Conservation (phyloP, 1,140 invertebrate species). For the Heliconius eleuchia region DNA sequence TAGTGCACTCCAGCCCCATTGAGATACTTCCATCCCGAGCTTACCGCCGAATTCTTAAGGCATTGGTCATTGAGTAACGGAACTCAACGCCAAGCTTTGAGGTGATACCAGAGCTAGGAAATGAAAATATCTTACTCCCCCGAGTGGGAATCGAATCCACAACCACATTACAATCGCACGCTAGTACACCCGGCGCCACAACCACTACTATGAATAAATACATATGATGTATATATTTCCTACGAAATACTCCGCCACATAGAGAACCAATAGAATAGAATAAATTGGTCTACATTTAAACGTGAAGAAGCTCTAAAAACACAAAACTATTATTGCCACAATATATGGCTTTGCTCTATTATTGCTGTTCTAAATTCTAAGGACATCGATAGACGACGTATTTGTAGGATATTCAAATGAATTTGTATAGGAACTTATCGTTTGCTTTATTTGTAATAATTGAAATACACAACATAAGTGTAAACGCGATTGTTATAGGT, state of each 20-base stretch:
- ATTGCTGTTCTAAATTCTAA: neutral
- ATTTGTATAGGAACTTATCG: neutral
- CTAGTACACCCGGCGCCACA: too few species aligned
- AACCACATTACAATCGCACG: too few species aligned
- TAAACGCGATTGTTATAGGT: too few species aligned
- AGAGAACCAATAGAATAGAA: neutral
- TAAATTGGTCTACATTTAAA: neutral
- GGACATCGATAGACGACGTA: neutral
- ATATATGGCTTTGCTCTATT: slow-evolving; percentile 2
- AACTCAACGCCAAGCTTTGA: too few species aligned
- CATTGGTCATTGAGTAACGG: too few species aligned
- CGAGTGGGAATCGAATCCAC: too few species aligned
- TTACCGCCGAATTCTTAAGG: too few species aligned
- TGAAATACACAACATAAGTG: too few species aligned
- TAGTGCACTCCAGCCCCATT: too few species aligned
- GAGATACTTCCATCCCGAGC: too few species aligned
- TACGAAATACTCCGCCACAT: neutral
- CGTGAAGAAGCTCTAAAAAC: neutral
- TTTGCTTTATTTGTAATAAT: neutral
- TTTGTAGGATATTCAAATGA: neutral
- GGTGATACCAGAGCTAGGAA: neutral
- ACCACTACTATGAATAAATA: neutral
- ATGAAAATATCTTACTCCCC: neutral
- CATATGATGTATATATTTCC: neutral
- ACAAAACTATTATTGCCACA: slow-evolving; percentile 1